phyloP scores from a whole-genome alignment of 37 sponge, comb jelly and placozoan species.

The Tethya wilhelma region DNA sequence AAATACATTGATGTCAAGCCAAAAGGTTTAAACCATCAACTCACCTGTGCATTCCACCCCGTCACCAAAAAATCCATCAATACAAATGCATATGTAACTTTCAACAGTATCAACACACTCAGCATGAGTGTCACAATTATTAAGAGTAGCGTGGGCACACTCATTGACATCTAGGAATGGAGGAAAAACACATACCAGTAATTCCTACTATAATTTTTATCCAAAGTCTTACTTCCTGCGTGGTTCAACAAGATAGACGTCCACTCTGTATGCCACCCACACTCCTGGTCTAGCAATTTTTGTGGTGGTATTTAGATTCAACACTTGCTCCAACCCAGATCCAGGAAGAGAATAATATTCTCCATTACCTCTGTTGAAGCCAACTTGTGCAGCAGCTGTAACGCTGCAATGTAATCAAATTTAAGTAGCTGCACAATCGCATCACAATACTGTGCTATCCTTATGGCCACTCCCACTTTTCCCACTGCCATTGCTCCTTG shows the following conservation, averaged over 20 bases:
- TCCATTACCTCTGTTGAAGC: background rate
- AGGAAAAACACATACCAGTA: no score
- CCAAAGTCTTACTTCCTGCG: no score
- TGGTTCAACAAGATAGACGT: no score
- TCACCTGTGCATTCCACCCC: conserved; percentile 11
- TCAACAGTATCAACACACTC: conserved; percentile 31
- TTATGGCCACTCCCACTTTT: background rate
- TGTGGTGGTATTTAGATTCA: background rate
- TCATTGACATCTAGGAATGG: background rate
- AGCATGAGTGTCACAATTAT: background rate
- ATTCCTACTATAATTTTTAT: no score
- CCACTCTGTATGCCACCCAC: conserved; percentile 2
- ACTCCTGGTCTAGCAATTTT: conserved; percentile 2
- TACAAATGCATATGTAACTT: conserved; percentile 43
- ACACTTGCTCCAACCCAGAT: background rate
- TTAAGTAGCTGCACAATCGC: background rate
- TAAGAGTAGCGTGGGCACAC: background rate
- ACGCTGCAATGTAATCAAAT: background rate
- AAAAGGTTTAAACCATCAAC: background rate
- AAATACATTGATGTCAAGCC: no score
- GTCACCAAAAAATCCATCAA: conserved; percentile 12
- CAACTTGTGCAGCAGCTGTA: background rate
- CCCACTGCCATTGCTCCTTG: background rate
- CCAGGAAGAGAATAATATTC: background rate
- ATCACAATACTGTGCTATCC: background rate